Evolutionary conservation across 2,113 vertebrate species (phyloP), one percentile per base, ranked within the genome.

Genomic region (Mormyrus iriodes): DNA sequence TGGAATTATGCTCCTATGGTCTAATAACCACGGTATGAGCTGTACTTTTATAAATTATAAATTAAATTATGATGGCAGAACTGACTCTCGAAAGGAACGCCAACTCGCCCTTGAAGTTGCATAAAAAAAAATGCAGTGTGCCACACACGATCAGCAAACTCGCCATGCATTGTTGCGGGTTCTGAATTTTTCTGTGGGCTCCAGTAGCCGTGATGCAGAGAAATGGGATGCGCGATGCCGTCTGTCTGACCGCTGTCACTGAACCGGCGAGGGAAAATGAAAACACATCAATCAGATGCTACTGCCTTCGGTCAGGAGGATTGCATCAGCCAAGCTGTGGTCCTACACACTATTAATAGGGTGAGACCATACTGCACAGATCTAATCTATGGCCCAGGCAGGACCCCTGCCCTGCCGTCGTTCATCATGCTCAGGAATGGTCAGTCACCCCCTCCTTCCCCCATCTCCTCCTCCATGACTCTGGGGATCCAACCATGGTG

Each of bases 211-310:
- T 35, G 27, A 52, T 79, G 35, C 19, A 49, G 0, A 79, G 88
- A 49, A 51, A 35, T 88, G 46, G 9, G 65, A 76, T 31, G 21
- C 79, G 61, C 9, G 27, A 19, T 31, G 31, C 13, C 24, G 61
- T 88, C 49, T 52, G 39, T 52, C 15, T n/a, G 51, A 55, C 21
- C 52, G 82, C 52, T 79, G n/a, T 53, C 27, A 83, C 27, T 42
- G 49, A 49, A 35, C 51, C 51, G 49, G 35, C 19, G 52, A 84
- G 73, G 4, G n/a, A 31, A 31, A 31, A 92, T 92, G 92, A 90
- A 87, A 91, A 91, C 92, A 89, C 48, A 93, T 94, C 90, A 90
- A 89, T 93, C 90, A 55, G 89, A 79, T 24, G 46, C 44, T 27
- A 86, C n/a, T 39, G 82, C 89, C 91, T 42, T 39, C 13, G 48